A percentile compares a stretch with the other conserved stretches of the same genome.
Evolutionary conservation across 2,888 invertebrate genomes (phyloP).

Genomic region (Apotomis turbidana): DNA sequence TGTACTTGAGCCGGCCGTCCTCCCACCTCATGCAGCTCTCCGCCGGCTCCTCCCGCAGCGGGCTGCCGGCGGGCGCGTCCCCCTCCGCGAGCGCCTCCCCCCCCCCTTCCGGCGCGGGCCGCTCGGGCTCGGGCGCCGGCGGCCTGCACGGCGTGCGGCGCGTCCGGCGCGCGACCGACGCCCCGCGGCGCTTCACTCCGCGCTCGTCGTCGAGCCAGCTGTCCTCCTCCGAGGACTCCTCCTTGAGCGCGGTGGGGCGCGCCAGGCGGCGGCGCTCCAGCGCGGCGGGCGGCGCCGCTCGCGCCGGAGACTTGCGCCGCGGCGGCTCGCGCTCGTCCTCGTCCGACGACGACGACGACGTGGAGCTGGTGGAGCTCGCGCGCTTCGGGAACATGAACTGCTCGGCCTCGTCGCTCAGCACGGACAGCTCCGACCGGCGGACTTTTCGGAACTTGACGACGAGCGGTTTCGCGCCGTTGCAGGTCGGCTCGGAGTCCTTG

Average conservation of each 20-base stretch:
- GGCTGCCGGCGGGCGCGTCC: conserved; percentile 52
- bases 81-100: conserved; percentile 8
- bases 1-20: conserved; percentile 73
- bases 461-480: conserved; percentile 82
- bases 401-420: conserved; percentile 93
- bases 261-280: conserved; percentile 69
- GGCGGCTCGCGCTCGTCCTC: conserved; percentile 81
- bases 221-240: conserved; percentile 78
- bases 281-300: conserved; percentile 62
- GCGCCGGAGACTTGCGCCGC: conserved; percentile 66
- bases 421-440: conserved; percentile 88
- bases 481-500: conserved; percentile 75
- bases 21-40: conserved; percentile 78
- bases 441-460: conserved; percentile 91
- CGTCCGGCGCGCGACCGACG: conserved; percentile 55
- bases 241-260: conserved; percentile 73
- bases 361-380: conserved; percentile 82
- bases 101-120: conserved; percentile 10
- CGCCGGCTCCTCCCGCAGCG: conserved; percentile 63
- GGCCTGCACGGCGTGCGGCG: conserved; percentile 49
- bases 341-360: conserved; percentile 82
- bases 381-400: conserved; percentile 93
- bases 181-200: conserved; percentile 60
- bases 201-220: conserved; percentile 70
- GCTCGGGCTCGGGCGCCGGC: conserved; percentile 30